Base-by-base conservation (phyloP, 2,113 vertebrate genomes). In the Phylloscopus trochilus region DNA sequence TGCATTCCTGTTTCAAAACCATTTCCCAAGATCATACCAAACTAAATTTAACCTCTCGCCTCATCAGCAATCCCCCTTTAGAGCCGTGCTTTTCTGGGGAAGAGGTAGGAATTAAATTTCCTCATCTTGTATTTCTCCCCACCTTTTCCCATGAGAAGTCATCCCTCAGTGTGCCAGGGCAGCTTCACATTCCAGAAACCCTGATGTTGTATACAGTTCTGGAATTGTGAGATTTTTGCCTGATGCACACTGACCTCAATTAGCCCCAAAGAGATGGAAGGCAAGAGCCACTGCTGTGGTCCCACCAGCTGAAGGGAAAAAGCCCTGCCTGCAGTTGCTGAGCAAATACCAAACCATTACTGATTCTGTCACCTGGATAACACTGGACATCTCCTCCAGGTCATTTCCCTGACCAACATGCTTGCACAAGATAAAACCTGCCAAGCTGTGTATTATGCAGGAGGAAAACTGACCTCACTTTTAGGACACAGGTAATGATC, bases 181-280 rank as follows among this genome's bases (percentile, higher is more conserved):
- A 96, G 93, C 89, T 91, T 82, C 87, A 80, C 64, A 63, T 94
- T 94, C 72, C 93, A 92, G 56, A 68, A 83, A 79, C n/a, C 33
- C 44, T 55, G 5, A 72, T 33, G 31, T 6, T 39, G 28, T 33
- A 66, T 3, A 2, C 3, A 5, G 41, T 22, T 83, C 30, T 44
- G 68, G 51, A 74, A 83, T 63, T 16, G 8, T 62, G 70, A 72
- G 44, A 37, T 55, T 83, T 87, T 85, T 76, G 33, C 67, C 63
- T 47, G 30, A 79, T 60, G 27, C 78, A 72, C 10, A 11, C 35
- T 58, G 84, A 82, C 82, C 62, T 69, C 47, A 69, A 26, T 33
- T 70, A 75, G 27, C 35, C 52, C 47, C 81, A 76, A 6, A 46
- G 43, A 73, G 10, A n/a, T 33, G 7, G 15, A 52, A 59, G 43